Evolutionary conservation across 2,113 vertebrate species (phyloP).

Genomic region (Coreoperca whiteheadi): DNA sequence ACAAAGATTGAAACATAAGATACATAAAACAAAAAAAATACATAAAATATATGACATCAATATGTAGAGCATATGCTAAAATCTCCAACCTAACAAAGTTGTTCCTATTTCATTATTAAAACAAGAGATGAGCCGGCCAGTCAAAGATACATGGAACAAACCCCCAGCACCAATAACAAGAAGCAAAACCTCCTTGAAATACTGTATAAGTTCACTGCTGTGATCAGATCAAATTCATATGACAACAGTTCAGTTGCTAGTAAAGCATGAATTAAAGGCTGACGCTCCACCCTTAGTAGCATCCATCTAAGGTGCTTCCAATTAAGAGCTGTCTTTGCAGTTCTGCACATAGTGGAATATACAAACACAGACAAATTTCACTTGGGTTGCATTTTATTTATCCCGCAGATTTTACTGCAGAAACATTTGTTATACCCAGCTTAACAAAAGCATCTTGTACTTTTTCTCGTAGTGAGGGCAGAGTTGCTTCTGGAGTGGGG

Average conservation of each 20-base stretch:
- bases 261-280: conserved; percentile 30
- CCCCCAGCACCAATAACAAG: conserved; percentile 24
- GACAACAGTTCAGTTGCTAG: conserved; percentile 2
- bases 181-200: conserved; percentile 15
- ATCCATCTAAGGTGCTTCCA: conserved; percentile 51
- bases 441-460: conserved; percentile 67
- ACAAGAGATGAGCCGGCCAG: conserved; percentile 20
- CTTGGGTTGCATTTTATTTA: conserved; percentile 71
- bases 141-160: conserved; percentile 7
- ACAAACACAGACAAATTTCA: conserved; percentile 67
- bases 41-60: conserved; percentile 56
- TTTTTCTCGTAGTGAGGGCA: conserved; percentile 43
- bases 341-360: conserved; percentile 50
- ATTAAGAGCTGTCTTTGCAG: conserved; percentile 65
- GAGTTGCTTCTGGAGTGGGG: conserved; percentile 34
- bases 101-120: conserved; percentile 36
- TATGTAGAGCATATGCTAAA: conserved; percentile 49
- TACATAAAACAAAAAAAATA: conserved; percentile 53
- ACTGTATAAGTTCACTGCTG: not conserved
- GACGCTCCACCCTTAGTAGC: conserved; percentile 28
- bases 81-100: conserved; percentile 4
- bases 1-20: conserved; percentile 37
- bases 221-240: conserved; percentile 28
- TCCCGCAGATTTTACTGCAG: conserved; percentile 67
- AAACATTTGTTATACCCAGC: conserved; percentile 74